These are phyloP conservation scores for Sphenodon punctatus DNA, from an alignment of 2,797 vertebrate species.

Conservation along the genomic window DNA sequence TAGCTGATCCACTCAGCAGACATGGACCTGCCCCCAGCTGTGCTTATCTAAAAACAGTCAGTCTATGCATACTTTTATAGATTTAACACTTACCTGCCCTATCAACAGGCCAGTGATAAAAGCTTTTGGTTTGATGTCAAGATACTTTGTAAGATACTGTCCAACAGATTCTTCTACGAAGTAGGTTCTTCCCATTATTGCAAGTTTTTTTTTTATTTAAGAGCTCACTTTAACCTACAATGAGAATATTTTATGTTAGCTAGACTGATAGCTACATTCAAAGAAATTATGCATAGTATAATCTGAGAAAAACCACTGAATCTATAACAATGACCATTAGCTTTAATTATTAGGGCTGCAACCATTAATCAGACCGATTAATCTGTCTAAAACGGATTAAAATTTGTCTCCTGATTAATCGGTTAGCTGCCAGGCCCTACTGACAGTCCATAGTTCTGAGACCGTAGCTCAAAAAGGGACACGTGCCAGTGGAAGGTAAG, in stretches of 20 bases:
- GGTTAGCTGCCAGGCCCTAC: too few relatives aligned
- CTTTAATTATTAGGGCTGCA: too few relatives aligned
- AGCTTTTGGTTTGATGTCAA: slow-evolving; percentile 70
- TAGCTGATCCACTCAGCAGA: too few relatives aligned
- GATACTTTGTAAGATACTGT: slow-evolving; percentile 82
- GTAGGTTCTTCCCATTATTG: slow-evolving; percentile 90
- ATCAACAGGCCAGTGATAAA: slow-evolving; percentile 88
- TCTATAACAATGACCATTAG: background rate
- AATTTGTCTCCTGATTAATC: too few relatives aligned
- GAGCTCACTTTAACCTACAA: background rate
- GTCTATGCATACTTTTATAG: background rate
- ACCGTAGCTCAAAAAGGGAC: too few relatives aligned
- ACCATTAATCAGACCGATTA: too few relatives aligned
- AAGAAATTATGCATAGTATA: accelerated
- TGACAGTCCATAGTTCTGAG: too few relatives aligned
- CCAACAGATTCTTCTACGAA: slow-evolving; percentile 88
- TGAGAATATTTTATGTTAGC: background rate
- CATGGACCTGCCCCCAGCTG: too few relatives aligned
- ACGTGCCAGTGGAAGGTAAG: too few relatives aligned
- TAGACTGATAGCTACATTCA: background rate
- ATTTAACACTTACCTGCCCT: slow-evolving; percentile 84
- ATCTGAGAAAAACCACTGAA: background rate
- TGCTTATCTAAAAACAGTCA: too few relatives aligned
- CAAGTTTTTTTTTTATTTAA: background rate
- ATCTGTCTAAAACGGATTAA: too few relatives aligned